Percentiles rank a stretch among this genome's conserved stretches.
Conservation (phyloP, 1,140 invertebrate species). For the Musca vetustissima region DNA sequence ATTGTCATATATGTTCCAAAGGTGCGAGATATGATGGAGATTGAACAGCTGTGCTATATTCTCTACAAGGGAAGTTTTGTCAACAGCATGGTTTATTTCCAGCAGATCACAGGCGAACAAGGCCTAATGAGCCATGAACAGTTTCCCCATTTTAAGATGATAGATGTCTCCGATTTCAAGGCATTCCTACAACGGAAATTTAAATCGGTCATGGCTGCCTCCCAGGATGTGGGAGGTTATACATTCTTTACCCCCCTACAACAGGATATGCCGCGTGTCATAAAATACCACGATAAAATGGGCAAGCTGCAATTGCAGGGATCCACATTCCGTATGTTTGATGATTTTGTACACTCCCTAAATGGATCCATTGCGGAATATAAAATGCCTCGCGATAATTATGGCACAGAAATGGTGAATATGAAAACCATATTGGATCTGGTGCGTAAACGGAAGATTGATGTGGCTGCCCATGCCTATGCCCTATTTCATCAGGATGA, state of each 20-base stretch:
- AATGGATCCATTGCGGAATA: conserved; percentile 38
- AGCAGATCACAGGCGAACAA: conserved; percentile 33
- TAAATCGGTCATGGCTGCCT: too few species aligned
- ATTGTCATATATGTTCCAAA: conserved; percentile 34
- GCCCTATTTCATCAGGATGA: conserved; percentile 42
- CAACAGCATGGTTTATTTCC: conserved; percentile 40
- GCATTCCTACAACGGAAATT: too few species aligned
- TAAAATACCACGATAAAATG: conserved; percentile 12
- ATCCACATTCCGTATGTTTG: conserved; percentile 38
- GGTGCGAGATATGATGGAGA: conserved; percentile 27
- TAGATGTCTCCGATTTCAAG: conserved; percentile 38
- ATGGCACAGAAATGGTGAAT: conserved; percentile 36
- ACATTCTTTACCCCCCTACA: conserved; percentile 39
- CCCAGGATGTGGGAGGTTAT: too few species aligned
- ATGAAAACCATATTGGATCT: conserved; percentile 42
- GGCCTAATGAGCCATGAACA: conserved; percentile 33
- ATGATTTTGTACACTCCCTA: conserved; percentile 36
- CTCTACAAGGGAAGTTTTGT: conserved; percentile 34
- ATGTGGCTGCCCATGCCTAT: conserved; percentile 47
- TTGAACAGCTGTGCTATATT: conserved; percentile 33
- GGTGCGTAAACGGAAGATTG: conserved; percentile 33
- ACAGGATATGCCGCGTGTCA: conserved; percentile 41
- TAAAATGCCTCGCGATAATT: conserved; percentile 28
- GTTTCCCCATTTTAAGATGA: conserved; percentile 30
- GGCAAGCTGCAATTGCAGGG: conserved; percentile 30